Evolutionary conservation across 2,113 vertebrate species (phyloP).

Genomic region (Myotis lucifugus): DNA sequence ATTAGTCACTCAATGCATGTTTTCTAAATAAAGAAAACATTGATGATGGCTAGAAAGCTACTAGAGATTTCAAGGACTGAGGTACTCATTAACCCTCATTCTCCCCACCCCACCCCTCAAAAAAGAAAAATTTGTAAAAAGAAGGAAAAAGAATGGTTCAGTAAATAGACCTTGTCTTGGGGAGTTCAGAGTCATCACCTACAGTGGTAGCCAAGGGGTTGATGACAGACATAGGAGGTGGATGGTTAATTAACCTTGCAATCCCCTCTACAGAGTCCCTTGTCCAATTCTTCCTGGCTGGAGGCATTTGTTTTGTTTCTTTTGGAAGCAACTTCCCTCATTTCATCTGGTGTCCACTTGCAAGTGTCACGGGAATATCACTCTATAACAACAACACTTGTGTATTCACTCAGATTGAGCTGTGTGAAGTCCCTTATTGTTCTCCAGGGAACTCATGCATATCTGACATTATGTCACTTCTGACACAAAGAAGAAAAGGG

Average conservation of each 20-base stretch:
- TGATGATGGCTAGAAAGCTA: background rate
- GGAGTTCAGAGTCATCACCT: background rate
- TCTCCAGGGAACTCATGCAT: constrained; percentile 52
- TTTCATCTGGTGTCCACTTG: background rate
- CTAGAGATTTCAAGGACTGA: background rate
- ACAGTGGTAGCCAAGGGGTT: background rate
- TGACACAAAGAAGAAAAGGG: constrained; percentile 60
- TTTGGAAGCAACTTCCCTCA: constrained; percentile 6
- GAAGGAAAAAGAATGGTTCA: background rate
- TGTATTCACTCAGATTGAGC: background rate
- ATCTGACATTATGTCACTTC: constrained; percentile 49
- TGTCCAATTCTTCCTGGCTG: background rate
- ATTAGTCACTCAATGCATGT: background rate
- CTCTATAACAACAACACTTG: constrained; percentile 6
- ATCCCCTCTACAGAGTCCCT: background rate
- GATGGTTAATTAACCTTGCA: background rate
- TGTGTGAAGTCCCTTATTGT: constrained; percentile 52
- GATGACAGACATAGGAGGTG: background rate
- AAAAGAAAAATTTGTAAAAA: background rate
- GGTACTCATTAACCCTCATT: background rate
- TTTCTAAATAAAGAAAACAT: constrained; percentile 22
- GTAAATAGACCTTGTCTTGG: background rate
- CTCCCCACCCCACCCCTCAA: background rate
- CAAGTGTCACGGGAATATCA: constrained; percentile 34
- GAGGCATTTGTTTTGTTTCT: background rate